A percentile compares a stretch with the other conserved stretches of the same genome.
These are phyloP conservation scores for Rhodinocichla rosea DNA, from an alignment of 2,113 vertebrate genomes.

Conservation along the genomic window DNA sequence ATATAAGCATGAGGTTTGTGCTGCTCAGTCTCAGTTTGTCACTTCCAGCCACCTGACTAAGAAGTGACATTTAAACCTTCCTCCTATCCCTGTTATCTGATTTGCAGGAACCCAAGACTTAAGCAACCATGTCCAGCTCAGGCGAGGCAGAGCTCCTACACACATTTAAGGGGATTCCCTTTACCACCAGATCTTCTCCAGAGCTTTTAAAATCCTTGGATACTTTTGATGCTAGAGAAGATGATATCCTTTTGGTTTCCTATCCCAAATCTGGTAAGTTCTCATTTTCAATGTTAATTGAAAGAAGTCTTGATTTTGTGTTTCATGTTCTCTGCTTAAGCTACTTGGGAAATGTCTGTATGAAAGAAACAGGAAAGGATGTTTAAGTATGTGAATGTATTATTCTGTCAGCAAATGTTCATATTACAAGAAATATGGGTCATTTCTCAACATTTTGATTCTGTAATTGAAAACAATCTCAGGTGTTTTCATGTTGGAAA, in stretches of 20 bases:
- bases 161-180: conserved; percentile 69
- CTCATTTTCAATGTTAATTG: background rate
- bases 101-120: background rate
- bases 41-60: background rate
- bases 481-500: background rate
- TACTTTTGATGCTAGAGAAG: conserved; percentile 71
- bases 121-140: background rate
- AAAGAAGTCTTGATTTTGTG: background rate
- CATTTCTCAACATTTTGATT: background rate
- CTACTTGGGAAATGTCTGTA: background rate
- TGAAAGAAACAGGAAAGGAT: background rate
- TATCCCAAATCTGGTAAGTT: conserved; percentile 77
- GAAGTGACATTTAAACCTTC: background rate
- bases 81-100: background rate
- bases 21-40: background rate
- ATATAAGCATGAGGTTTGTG: conserved; percentile 25
- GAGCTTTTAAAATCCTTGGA: conserved; percentile 69
- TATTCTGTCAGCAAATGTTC: background rate
- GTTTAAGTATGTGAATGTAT: background rate
- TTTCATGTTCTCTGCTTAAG: background rate
- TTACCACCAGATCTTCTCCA: conserved; percentile 65
- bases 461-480: background rate
- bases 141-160: conserved; percentile 46
- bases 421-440: background rate
- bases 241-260: conserved; percentile 76